These are phyloP conservation scores for Mohoua ochrocephala DNA, from an alignment of 2,113 vertebrate genomes.

Conservation along the genomic window DNA sequence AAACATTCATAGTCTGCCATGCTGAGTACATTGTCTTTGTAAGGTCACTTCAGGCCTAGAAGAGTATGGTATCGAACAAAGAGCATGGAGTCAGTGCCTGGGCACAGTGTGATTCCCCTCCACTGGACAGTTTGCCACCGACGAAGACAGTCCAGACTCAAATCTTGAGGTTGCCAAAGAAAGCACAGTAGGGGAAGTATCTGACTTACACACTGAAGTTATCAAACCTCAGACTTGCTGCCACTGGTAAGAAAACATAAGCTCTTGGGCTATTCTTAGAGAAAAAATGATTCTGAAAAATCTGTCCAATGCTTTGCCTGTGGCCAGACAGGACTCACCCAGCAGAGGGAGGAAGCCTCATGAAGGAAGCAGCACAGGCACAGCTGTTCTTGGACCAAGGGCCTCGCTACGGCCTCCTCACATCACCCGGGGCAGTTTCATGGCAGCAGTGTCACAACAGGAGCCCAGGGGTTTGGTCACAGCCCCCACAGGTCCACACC, in stretches of 20 bases:
- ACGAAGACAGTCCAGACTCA: not conserved
- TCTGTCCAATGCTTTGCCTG: not conserved
- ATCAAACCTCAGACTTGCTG: not conserved
- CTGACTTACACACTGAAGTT: not conserved
- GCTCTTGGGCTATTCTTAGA: not conserved
- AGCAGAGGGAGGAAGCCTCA: not conserved
- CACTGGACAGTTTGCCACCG: not conserved
- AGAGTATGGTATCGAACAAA: not conserved
- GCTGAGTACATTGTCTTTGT: not conserved
- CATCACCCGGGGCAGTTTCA: not conserved
- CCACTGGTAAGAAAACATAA: not conserved
- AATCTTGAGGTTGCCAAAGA: not conserved
- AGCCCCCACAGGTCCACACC: not conserved
- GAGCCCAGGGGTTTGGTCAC: not conserved
- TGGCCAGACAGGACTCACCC: not conserved
- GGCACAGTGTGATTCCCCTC: not conserved
- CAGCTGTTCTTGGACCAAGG: not conserved
- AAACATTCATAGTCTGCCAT: conserved; percentile 42
- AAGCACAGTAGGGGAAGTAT: not conserved
- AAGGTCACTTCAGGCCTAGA: conserved; percentile 64
- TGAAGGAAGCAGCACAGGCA: not conserved
- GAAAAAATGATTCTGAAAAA: not conserved
- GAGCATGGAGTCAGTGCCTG: not conserved
- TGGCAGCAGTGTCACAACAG: not conserved
- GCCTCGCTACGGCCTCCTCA: not conserved